Conservation (phyloP, 2,888 invertebrate species). For the Tiliacea aurago region DNA sequence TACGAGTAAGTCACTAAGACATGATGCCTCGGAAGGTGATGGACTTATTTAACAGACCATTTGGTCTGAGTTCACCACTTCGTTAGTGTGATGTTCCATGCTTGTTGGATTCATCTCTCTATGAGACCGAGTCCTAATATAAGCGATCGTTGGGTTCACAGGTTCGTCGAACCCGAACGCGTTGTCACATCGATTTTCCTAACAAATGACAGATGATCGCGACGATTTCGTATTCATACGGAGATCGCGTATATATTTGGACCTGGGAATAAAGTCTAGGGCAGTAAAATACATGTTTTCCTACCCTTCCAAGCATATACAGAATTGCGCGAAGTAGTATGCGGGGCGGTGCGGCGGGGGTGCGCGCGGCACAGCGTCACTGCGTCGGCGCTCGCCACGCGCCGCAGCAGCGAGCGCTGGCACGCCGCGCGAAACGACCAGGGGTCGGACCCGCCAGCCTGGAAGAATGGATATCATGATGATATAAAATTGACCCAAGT, state of each 20-base stretch:
- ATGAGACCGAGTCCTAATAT: not conserved
- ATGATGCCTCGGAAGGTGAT: not conserved
- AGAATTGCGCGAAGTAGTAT: constrained; percentile 93
- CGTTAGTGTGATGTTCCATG: not conserved
- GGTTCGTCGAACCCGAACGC: not conserved
- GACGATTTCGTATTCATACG: too few relatives aligned
- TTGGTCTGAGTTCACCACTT: too few relatives aligned
- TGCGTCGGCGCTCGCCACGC: constrained; percentile 89
- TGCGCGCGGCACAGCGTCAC: constrained; percentile 86
- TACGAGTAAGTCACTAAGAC: not conserved
- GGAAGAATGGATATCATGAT: not conserved
- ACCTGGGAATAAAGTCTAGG: too few relatives aligned
- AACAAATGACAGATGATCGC: too few relatives aligned
- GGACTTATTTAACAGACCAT: too few relatives aligned
- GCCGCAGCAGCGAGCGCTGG: constrained; percentile 86
- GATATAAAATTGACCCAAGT: not conserved
- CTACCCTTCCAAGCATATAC: constrained; percentile 92
- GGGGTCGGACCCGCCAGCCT: constrained; percentile 90
- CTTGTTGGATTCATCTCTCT: too few relatives aligned
- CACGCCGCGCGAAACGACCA: constrained; percentile 90
- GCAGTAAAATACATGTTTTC: constrained; percentile 11
- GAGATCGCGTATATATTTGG: too few relatives aligned
- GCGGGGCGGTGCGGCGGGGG: constrained; percentile 88
- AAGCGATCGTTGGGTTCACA: not conserved
- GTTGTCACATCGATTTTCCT: too few relatives aligned